Evolutionary conservation across 2,888 invertebrate genomes (phyloP).

Genomic region (Pseudococcus longispinus): DNA sequence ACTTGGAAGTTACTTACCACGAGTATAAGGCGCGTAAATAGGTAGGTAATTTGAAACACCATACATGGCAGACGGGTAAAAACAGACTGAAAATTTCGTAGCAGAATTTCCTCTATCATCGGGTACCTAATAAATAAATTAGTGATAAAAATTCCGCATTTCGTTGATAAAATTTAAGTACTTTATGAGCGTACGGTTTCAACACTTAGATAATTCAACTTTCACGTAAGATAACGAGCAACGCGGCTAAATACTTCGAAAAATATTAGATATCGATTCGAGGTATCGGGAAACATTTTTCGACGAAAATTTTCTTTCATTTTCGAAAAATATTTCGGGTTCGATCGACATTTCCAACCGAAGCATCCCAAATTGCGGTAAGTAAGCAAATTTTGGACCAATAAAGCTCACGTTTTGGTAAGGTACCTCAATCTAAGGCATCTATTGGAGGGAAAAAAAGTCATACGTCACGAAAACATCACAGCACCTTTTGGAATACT

Average conservation of each 20-base stretch:
- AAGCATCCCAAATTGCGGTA: too few relatives aligned
- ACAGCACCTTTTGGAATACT: neutral
- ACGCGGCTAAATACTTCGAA: neutral
- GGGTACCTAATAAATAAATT: constrained; percentile 25
- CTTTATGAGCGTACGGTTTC: constrained; percentile 24
- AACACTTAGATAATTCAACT: constrained; percentile 42
- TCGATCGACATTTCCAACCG: neutral
- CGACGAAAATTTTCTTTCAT: neutral
- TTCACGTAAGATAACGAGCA: constrained; percentile 34
- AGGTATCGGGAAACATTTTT: neutral
- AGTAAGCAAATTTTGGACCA: too few relatives aligned
- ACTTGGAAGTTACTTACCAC: neutral
- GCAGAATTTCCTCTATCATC: neutral
- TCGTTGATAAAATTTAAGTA: constrained; percentile 42
- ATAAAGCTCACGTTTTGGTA: too few relatives aligned
- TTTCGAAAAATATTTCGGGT: neutral
- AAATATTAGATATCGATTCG: neutral
- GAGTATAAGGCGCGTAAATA: neutral
- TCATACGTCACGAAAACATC: neutral
- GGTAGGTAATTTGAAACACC: neutral
- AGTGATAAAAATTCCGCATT: constrained; percentile 36
- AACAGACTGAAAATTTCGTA: neutral
- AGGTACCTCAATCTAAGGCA: too few relatives aligned
- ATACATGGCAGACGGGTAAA: neutral
- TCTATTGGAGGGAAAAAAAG: neutral